A percentile compares a stretch with the other conserved stretches of the same genome.
phyloP scores from a whole-genome alignment of 2,888 invertebrate genomes.

The Drosophila stalkeri region DNA sequence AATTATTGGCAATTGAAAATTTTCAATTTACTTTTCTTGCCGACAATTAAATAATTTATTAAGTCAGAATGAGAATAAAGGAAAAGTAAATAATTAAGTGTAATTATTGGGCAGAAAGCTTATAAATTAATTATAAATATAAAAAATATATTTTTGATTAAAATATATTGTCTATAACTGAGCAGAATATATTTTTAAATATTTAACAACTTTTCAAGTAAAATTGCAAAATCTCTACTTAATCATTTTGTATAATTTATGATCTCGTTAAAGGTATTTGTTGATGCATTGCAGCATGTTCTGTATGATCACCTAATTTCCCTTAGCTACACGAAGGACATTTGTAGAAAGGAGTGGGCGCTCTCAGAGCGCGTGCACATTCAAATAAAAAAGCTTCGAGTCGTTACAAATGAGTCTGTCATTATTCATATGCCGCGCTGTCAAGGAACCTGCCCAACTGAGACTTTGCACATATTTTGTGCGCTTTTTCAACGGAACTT shows the following conservation, averaged over 20 bases:
- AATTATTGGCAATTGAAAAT: background rate
- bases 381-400: constrained; percentile 71
- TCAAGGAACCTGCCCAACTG: constrained; percentile 39
- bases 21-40: background rate
- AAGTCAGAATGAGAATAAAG: background rate
- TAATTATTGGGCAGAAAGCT: too few species aligned
- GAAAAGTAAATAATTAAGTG: background rate
- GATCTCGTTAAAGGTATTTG: constrained; percentile 13
- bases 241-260: background rate
- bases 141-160: too few species aligned
- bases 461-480: constrained; percentile 66
- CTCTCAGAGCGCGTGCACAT: constrained; percentile 39
- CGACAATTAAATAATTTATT: background rate
- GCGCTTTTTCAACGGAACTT: constrained; percentile 65
- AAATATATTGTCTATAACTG: background rate
- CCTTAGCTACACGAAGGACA: background rate
- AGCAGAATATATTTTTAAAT: background rate
- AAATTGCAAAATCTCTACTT: background rate
- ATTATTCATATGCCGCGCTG: constrained; percentile 70
- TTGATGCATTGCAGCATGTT: constrained; percentile 9
- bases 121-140: too few species aligned
- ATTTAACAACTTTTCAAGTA: background rate
- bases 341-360: background rate
- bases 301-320: constrained; percentile 17
- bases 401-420: constrained; percentile 74